phyloP scores from a whole-genome alignment of 2,797 vertebrate species.

The Liparis tanakae region DNA sequence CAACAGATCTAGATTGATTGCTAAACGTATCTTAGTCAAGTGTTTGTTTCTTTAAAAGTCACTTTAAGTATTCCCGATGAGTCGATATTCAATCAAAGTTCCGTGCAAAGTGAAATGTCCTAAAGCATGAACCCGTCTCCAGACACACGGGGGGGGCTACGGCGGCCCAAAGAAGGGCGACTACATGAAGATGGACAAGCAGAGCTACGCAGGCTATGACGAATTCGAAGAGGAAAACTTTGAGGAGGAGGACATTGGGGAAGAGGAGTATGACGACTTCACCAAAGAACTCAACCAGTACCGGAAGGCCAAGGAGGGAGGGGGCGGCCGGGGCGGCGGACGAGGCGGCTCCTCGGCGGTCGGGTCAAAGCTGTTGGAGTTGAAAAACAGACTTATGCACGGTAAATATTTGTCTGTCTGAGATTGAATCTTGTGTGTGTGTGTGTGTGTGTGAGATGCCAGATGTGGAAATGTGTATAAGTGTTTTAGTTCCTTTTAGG shows the following conservation, averaged over 20 bases:
- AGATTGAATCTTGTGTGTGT: neutral
- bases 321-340: conserved; percentile 76
- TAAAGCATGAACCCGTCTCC: neutral
- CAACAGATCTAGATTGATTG: neutral
- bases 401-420: neutral
- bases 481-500: neutral
- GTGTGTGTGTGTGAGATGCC: neutral
- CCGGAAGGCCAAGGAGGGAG: conserved; percentile 91
- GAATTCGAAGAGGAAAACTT: conserved; percentile 93
- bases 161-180: conserved; percentile 81
- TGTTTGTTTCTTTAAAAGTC: neutral
- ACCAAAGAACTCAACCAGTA: conserved; percentile 96
- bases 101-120: neutral
- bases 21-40: neutral
- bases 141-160: conserved; percentile 89
- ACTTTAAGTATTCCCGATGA: neutral
- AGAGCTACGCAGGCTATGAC: conserved; percentile 88
- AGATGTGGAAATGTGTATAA: neutral
- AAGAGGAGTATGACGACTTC: conserved; percentile 93
- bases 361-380: neutral
- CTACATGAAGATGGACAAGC: conserved; percentile 93
- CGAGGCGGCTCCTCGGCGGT: conserved; percentile 74
- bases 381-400: neutral
- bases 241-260: conserved; percentile 88
- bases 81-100: neutral